A percentile compares a stretch with the other conserved stretches of the same genome.
Evolutionary conservation across 1,140 invertebrate genomes (phyloP).

Genomic region (Euschistus heros): DNA sequence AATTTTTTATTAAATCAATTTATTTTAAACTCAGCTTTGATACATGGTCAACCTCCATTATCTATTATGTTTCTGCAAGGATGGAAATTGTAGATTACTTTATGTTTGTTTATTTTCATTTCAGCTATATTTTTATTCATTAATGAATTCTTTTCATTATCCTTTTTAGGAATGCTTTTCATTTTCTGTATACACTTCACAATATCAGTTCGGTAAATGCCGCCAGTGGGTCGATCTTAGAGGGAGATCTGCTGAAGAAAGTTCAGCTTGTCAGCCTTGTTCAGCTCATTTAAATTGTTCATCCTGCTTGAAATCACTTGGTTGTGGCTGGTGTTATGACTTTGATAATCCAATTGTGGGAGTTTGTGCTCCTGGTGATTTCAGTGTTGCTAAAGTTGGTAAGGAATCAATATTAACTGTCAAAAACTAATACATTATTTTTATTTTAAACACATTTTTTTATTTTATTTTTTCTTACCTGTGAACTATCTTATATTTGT

Average conservation of each 20-base stretch:
- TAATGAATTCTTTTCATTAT: no score
- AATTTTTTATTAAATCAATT: no score
- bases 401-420: constrained; percentile 16
- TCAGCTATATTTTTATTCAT: not conserved
- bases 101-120: not conserved
- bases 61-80: no score
- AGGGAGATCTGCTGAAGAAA: not conserved
- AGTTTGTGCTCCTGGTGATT: constrained; percentile 64
- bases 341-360: constrained; percentile 77
- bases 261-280: constrained; percentile 64
- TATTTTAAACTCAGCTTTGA: no score
- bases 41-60: no score
- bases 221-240: constrained; percentile 67
- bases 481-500: no score
- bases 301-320: constrained; percentile 64
- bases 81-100: not conserved
- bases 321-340: constrained; percentile 91
- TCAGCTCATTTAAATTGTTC: constrained; percentile 63
- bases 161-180: constrained; percentile 67
- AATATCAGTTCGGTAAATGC: constrained; percentile 85
- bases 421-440: no score
- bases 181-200: constrained; percentile 87
- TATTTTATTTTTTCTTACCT: no score
- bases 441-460: no score
- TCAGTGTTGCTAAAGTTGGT: constrained; percentile 54